Percentiles rank a stretch among this genome's conserved stretches.
phyloP scores from a whole-genome alignment of 2,888 invertebrate species.

The Rosalia funebris region DNA sequence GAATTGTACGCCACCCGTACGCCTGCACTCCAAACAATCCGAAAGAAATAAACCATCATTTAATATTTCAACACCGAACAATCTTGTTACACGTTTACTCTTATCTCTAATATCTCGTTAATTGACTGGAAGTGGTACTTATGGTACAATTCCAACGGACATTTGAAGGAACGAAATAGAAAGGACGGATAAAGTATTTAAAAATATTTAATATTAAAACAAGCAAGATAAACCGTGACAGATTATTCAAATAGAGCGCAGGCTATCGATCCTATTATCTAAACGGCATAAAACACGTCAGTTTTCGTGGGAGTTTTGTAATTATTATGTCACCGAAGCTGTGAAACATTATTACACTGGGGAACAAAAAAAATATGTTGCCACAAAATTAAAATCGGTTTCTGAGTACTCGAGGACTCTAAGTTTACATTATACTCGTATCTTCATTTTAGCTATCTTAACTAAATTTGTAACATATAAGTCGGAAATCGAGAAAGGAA shows the following conservation, averaged over 20 bases:
- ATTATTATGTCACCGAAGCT: conserved; percentile 1
- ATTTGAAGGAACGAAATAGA: conserved; percentile 4
- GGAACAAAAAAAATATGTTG: no score
- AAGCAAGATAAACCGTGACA: neutral
- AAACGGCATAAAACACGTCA: neutral
- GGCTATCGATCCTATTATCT: neutral
- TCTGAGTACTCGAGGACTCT: no score
- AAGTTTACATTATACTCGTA: no score
- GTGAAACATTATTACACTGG: no score
- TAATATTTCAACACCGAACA: neutral
- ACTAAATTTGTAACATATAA: no score
- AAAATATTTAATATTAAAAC: neutral
- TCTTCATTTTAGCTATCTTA: no score
- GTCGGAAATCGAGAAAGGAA: no score
- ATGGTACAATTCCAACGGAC: conserved; percentile 2
- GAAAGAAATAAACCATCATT: neutral
- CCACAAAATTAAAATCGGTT: no score
- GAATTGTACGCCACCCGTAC: no score
- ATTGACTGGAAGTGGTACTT: neutral
- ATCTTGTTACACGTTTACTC: neutral
- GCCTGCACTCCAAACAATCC: no score
- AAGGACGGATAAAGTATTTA: conserved; percentile 2
- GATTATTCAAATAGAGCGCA: neutral
- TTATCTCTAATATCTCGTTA: conserved; percentile 7
- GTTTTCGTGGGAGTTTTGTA: neutral